Percentiles rank a stretch among this genome's conserved stretches.
phyloP scores from a whole-genome alignment of 2,888 invertebrate species.

The Pteria penguin region DNA sequence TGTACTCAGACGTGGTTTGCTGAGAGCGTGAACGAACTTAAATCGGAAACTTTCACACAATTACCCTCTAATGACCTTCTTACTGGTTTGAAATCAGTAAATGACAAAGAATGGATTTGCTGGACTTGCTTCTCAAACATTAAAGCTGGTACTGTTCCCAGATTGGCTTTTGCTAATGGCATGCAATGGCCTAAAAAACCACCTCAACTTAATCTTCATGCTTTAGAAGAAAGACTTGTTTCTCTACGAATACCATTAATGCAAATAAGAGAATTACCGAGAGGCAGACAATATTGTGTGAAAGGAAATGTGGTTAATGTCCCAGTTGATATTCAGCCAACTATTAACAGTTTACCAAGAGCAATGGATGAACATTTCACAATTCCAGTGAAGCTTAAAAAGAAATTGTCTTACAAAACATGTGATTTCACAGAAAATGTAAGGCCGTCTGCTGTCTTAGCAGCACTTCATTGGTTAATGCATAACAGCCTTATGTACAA shows the following conservation, averaged over 20 bases:
- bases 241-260: constrained; percentile 48
- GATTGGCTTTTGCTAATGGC: constrained; percentile 37
- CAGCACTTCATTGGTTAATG: constrained; percentile 46
- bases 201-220: constrained; percentile 40
- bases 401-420: constrained; percentile 42
- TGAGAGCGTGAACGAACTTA: constrained; percentile 16
- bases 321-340: constrained; percentile 53
- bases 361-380: constrained; percentile 42
- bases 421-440: constrained; percentile 48
- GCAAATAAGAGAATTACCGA: constrained; percentile 38
- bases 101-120: constrained; percentile 29
- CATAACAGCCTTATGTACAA: constrained; percentile 39
- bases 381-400: constrained; percentile 51
- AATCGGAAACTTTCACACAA: neutral
- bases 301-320: constrained; percentile 57
- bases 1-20: constrained; percentile 35
- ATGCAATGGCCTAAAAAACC: constrained; percentile 49
- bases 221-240: constrained; percentile 52
- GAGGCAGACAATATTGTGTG: constrained; percentile 47
- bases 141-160: constrained; percentile 28
- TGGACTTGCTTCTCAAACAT: constrained; percentile 14
- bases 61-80: neutral
- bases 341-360: constrained; percentile 39
- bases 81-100: constrained; percentile 14
- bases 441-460: constrained; percentile 42